A percentile compares a stretch with the other conserved stretches of the same genome.
Conservation (phyloP, 2,888 invertebrate genomes). For the Lottia gigantea region DNA sequence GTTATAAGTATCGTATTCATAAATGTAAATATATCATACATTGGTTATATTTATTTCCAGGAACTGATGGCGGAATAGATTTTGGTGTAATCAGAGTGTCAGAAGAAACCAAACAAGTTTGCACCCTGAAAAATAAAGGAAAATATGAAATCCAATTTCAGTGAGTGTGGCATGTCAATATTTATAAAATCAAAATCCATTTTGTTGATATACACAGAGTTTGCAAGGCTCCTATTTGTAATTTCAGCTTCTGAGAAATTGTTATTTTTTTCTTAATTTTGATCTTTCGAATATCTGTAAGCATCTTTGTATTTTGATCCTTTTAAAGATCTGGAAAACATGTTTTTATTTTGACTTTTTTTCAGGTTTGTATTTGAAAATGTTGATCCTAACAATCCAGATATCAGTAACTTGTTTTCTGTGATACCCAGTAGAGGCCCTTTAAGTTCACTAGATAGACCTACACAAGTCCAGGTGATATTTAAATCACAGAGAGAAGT, state of each 20-base stretch:
- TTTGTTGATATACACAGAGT: too few relatives aligned
- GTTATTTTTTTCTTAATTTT: too few relatives aligned
- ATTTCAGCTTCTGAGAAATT: too few relatives aligned
- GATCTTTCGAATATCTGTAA: too few relatives aligned
- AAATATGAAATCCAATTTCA: constrained; percentile 68
- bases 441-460: constrained; percentile 62
- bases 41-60: constrained; percentile 33
- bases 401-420: constrained; percentile 61
- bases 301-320: constrained; percentile 12
- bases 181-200: too few relatives aligned
- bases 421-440: constrained; percentile 61
- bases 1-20: too few relatives aligned
- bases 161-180: constrained; percentile 60
- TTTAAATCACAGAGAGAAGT: constrained; percentile 65
- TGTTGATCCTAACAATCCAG: constrained; percentile 51
- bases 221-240: too few relatives aligned
- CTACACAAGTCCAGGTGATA: constrained; percentile 61
- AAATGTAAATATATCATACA: too few relatives aligned
- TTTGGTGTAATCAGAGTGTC: constrained; percentile 67
- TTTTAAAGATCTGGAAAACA: too few relatives aligned
- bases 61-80: constrained; percentile 69
- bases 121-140: constrained; percentile 68
- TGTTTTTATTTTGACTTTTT: constrained; percentile 19
- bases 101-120: constrained; percentile 66
- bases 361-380: constrained; percentile 64